Base-by-base conservation (phyloP, 2,113 vertebrate genomes). In the Raphicerus campestris region DNA sequence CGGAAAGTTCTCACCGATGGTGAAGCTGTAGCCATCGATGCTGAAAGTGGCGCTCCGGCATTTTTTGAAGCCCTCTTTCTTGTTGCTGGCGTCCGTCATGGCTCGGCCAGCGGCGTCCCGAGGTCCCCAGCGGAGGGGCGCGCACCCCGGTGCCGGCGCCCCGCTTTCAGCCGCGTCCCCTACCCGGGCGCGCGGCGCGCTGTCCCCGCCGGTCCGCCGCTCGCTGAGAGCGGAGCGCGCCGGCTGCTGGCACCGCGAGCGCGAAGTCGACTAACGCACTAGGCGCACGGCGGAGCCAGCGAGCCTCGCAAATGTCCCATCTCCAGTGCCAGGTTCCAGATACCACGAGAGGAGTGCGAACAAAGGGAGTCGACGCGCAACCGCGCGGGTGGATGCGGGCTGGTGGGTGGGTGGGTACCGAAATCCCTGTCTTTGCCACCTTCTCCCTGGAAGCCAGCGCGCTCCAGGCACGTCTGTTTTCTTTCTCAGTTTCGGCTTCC, bases 21-120 rank as follows among this genome's bases (percentile, higher is more conserved):
- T 99, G 98, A 99, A 99, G 99, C 99, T 99, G 98, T 99, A 99
- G 98, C 99, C 99, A 93, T 99, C 99, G 84, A 99, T 99, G 99
- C 99, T 99, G 99, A 99, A 99, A 97, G 99, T 99, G 97, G 99
- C 99, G 98, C 99, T 99, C 97, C 99, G 99, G 98, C 99, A 99
- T 98, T 99, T 99, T 96, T 99, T 99, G 98, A 99, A 99, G 86
- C 99, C 99, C 97, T 99, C 99, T 98, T 99, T 99, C 98, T 98
- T 99, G 97, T 98, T 98, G 97, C 98, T 99, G 49, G 99, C 98
- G 97, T 99, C 99, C 83, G 99, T 99, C 99, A 99, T 99, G 92
- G 95, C 98, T 98, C 61, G 89, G 96, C 93, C 82, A 86, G 77
- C 7, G 7, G 85, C 24, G 90, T 63, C 84, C 42, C 20, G n/a